Evolutionary conservation across 2,113 vertebrate genomes (phyloP).

Genomic region (Aix galericulata): DNA sequence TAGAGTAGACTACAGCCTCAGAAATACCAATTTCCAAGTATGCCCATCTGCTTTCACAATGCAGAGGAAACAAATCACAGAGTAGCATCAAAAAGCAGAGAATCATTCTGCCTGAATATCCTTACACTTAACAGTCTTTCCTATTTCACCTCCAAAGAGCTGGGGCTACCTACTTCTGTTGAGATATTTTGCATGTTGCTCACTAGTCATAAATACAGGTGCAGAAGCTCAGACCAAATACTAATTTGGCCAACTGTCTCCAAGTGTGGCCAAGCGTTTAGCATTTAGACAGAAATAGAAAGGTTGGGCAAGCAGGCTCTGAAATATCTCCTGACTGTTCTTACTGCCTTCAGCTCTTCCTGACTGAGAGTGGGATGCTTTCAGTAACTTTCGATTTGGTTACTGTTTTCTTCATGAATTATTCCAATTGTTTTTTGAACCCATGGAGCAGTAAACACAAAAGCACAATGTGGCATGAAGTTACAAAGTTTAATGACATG

Average conservation of each 20-base stretch:
- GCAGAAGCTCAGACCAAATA: not conserved
- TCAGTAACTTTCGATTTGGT: too few relatives aligned
- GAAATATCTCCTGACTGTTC: not conserved
- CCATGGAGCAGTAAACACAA: not conserved
- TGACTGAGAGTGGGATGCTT: not conserved
- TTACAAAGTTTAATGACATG: rapidly evolving
- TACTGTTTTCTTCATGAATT: not conserved
- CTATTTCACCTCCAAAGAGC: not conserved
- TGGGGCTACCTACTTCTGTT: not conserved
- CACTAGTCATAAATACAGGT: not conserved
- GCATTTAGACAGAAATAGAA: too few relatives aligned
- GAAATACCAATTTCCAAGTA: rapidly evolving
- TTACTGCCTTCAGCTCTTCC: rapidly evolving
- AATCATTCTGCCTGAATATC: rapidly evolving
- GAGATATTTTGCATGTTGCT: rapidly evolving
- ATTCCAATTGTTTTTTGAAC: not conserved
- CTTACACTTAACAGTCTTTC: not conserved
- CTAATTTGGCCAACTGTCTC: not conserved
- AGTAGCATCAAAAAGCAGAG: rapidly evolving
- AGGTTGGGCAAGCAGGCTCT: not conserved
- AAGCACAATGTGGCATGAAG: not conserved
- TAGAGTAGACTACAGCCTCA: rapidly evolving
- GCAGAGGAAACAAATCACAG: not conserved
- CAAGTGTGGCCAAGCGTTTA: too few relatives aligned
- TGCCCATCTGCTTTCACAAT: rapidly evolving